phyloP scores from a whole-genome alignment of 2,888 invertebrate genomes.

The Pristionchus fissidentatus region DNA sequence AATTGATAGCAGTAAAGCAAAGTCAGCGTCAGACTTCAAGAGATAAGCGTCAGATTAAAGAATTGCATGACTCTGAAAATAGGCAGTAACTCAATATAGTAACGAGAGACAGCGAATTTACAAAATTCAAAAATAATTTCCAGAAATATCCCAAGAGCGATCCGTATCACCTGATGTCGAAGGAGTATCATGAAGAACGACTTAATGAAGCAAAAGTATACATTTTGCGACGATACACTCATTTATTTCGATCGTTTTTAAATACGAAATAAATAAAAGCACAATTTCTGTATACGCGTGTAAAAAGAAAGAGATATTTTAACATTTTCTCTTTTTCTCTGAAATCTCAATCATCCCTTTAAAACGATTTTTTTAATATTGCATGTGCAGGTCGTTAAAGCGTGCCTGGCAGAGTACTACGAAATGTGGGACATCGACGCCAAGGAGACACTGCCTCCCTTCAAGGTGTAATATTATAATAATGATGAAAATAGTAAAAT shows the following conservation, averaged over 20 bases:
- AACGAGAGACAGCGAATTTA: no score
- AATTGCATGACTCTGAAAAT: no score
- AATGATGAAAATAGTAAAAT: background rate
- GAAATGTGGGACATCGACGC: conserved; percentile 1
- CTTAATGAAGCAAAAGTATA: background rate
- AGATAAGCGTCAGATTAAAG: no score
- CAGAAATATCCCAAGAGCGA: no score
- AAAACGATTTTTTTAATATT: background rate
- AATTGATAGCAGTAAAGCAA: no score
- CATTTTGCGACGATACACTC: background rate
- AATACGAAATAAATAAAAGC: background rate
- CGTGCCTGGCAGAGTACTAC: conserved; percentile 9
- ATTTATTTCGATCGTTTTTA: background rate
- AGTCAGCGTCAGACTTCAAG: no score
- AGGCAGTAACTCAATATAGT: no score
- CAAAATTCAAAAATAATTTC: no score
- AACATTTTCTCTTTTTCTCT: background rate
- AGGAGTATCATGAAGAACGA: no score
- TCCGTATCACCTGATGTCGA: no score
- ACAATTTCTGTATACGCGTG: background rate
- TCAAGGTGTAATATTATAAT: background rate
- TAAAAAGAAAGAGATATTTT: no score
- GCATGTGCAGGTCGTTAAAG: background rate
- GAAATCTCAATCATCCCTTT: no score
- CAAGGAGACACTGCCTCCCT: background rate